A percentile compares a stretch with the other conserved stretches of the same genome.
Evolutionary conservation across 2,113 vertebrate species (phyloP).

Genomic region (Chloebia gouldiae): DNA sequence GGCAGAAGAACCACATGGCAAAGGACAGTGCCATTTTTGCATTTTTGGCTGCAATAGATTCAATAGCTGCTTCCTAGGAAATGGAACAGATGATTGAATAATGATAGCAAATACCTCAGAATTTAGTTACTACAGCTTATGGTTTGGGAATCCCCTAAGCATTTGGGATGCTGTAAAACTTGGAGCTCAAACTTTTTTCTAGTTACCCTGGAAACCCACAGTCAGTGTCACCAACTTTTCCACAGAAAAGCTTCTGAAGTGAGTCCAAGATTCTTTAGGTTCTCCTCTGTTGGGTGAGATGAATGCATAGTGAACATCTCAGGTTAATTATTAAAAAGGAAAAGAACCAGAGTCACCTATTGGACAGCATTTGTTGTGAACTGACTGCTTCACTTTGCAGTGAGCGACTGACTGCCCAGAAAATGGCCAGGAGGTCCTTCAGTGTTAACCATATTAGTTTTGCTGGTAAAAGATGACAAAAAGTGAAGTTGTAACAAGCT

Average conservation of each 20-base stretch:
- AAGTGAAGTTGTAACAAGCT: neutral
- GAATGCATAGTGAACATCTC: neutral
- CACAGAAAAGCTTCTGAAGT: neutral
- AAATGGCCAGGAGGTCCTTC: neutral
- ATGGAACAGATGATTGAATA: neutral
- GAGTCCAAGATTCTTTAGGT: neutral
- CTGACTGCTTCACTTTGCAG: neutral
- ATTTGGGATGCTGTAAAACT: neutral
- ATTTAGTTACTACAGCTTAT: neutral
- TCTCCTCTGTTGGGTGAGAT: neutral
- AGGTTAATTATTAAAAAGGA: neutral
- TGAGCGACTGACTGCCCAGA: neutral
- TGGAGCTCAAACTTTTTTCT: neutral
- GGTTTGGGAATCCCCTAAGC: neutral
- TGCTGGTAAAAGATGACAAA: neutral
- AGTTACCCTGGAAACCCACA: neutral
- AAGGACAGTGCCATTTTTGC: neutral
- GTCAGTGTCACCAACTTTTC: neutral
- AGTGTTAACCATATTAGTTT: rapidly evolving
- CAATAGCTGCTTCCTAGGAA: neutral
- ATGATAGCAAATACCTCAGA: neutral
- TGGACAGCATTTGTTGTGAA: neutral
- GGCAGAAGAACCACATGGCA: neutral
- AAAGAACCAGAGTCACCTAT: neutral
- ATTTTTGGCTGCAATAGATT: neutral